Evolutionary conservation across 2,113 vertebrate species (phyloP).

Genomic region (Alosa alosa): DNA sequence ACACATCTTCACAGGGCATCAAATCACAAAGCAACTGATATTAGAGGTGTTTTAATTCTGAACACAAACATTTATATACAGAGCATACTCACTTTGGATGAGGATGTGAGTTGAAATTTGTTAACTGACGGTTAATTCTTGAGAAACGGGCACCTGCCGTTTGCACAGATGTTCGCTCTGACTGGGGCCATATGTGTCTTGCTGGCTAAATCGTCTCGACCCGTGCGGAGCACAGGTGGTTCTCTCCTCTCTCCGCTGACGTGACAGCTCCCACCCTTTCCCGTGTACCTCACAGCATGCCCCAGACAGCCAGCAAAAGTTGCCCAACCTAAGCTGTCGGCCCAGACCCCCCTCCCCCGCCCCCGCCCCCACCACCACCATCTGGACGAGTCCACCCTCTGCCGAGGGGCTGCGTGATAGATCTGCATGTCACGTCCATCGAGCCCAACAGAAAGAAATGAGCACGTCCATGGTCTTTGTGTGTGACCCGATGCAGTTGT

Average conservation of each 20-base stretch:
- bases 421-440: not conserved
- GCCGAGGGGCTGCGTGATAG: not conserved
- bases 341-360: conserved; percentile 58
- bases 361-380: conserved; percentile 48
- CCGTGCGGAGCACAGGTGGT: not conserved
- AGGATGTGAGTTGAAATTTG: not conserved
- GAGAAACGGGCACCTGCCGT: not conserved
- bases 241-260: conserved; percentile 17
- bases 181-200: conserved; percentile 5
- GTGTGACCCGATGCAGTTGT: conserved; percentile 9
- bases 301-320: conserved; percentile 47
- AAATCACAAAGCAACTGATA: too few species aligned
- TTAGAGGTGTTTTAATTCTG: not conserved
- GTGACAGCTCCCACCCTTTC: conserved; percentile 23
- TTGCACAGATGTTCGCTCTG: not conserved
- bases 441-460: not conserved
- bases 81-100: not conserved
- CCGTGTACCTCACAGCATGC: conserved; percentile 28
- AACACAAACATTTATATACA: not conserved
- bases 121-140: not conserved
- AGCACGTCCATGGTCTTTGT: not conserved
- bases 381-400: conserved; percentile 15
- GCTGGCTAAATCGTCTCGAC: conserved; percentile 4
- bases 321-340: conserved; percentile 49
- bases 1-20: not conserved